A percentile compares a stretch with the other conserved stretches of the same genome.
These are phyloP conservation scores for Asteroscopus sphinx DNA, from an alignment of 2,888 invertebrate genomes.

Conservation along the genomic window DNA sequence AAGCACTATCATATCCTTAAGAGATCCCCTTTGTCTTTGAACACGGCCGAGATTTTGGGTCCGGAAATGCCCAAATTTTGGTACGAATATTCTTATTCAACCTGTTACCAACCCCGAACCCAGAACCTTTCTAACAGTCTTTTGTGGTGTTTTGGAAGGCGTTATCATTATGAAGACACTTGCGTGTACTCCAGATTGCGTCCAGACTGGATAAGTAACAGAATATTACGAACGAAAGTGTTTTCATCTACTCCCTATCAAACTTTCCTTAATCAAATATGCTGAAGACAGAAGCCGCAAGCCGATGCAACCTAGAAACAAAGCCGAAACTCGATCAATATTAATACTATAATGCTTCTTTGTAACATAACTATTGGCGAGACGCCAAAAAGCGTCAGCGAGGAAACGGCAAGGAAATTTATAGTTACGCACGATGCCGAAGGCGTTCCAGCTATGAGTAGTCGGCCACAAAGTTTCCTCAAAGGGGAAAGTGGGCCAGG, in stretches of 20 bases:
- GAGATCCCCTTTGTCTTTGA: conserved; percentile 23
- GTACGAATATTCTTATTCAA: too few relatives aligned
- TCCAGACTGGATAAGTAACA: too few relatives aligned
- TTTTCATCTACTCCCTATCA: too few relatives aligned
- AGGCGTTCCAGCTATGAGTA: conserved; percentile 57
- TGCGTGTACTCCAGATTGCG: too few relatives aligned
- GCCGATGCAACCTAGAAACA: conserved; percentile 47
- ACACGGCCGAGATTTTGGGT: conserved; percentile 6
- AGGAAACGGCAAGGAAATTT: conserved; percentile 65
- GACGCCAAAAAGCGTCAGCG: conserved; percentile 65
- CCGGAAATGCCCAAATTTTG: too few relatives aligned
- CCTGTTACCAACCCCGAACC: too few relatives aligned
- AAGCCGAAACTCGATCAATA: conserved; percentile 56
- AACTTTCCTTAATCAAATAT: conserved; percentile 17
- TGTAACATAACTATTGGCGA: conserved; percentile 61
- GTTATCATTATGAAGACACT: too few relatives aligned
- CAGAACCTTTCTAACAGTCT: too few relatives aligned
- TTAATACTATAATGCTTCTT: conserved; percentile 57
- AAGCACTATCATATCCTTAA: conserved; percentile 1
- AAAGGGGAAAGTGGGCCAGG: conserved; percentile 42
- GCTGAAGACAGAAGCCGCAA: conserved; percentile 35
- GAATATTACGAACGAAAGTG: too few relatives aligned
- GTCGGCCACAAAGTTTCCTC: conserved; percentile 55
- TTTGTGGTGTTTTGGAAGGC: too few relatives aligned
- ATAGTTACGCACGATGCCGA: conserved; percentile 60